Percentiles rank a stretch among this genome's conserved stretches.
Conservation (phyloP, 2,797 vertebrate species). For the Coilia nasus region DNA sequence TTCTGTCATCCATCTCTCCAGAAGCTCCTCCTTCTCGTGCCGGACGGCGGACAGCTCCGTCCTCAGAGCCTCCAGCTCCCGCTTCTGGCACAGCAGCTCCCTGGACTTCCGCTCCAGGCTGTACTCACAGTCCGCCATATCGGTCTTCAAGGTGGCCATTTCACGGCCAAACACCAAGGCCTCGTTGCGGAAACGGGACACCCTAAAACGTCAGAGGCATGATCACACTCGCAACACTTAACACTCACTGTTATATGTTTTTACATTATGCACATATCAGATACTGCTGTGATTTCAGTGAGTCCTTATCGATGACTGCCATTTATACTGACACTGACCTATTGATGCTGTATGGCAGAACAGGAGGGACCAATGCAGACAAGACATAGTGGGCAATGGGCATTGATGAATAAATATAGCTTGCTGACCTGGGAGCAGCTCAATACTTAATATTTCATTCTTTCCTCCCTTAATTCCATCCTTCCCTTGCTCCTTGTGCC, state of each 20-base stretch:
- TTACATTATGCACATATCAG: not conserved
- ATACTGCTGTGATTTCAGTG: no score
- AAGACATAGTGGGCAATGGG: no score
- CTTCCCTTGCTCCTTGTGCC: no score
- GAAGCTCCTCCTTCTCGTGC: conserved; percentile 66
- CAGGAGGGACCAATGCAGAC: no score
- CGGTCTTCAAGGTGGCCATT: conserved; percentile 58
- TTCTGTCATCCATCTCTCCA: conserved; percentile 75
- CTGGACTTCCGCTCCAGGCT: conserved; percentile 69
- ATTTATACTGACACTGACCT: no score
- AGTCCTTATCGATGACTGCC: no score
- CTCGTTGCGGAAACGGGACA: conserved; percentile 69
- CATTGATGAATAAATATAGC: no score
- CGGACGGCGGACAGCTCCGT: conserved; percentile 50
- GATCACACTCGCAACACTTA: not conserved
- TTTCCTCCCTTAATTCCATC: no score
- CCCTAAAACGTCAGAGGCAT: conserved; percentile 47
- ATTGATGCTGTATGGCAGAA: no score
- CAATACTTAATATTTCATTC: no score
- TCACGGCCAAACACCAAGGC: conserved; percentile 68
- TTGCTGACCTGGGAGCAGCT: no score
- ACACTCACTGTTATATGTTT: not conserved
- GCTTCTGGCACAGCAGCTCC: conserved; percentile 61
- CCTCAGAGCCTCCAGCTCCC: conserved; percentile 60
- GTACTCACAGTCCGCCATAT: conserved; percentile 65